Percentiles rank a stretch among this genome's conserved stretches.
These are phyloP conservation scores for Nemoura dubitans DNA, from an alignment of 2,888 invertebrate genomes.

Conservation along the genomic window DNA sequence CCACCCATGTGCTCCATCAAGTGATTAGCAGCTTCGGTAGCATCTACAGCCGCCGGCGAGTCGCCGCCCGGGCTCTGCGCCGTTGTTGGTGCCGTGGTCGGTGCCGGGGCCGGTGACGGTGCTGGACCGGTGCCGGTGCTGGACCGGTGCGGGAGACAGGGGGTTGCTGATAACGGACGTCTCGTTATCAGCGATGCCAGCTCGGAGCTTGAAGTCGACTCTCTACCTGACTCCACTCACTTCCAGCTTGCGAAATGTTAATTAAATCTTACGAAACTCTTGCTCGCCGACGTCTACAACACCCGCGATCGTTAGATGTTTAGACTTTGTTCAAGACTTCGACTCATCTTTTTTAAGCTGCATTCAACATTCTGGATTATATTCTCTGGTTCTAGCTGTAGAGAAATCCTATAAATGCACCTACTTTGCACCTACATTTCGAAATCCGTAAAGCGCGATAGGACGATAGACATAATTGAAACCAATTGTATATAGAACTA, in stretches of 20 bases:
- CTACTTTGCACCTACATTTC: no score
- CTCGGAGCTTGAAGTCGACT: neutral
- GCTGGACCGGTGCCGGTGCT: no score
- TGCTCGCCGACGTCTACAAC: neutral
- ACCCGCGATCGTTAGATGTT: no score
- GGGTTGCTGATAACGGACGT: neutral
- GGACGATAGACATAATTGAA: no score
- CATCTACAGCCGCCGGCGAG: neutral
- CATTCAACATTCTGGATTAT: no score
- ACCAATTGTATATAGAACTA: no score
- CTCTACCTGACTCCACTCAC: neutral
- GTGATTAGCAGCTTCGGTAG: neutral
- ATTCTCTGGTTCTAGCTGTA: no score
- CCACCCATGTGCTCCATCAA: constrained; percentile 24
- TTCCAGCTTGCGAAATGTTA: neutral
- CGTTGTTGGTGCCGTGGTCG: neutral
- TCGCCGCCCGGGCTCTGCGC: neutral
- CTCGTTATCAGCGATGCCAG: neutral
- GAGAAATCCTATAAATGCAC: no score
- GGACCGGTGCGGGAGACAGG: neutral
- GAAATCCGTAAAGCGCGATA: no score
- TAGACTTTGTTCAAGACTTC: no score
- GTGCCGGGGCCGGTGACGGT: neutral
- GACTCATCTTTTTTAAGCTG: no score
- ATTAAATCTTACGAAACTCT: neutral